Percentiles rank a stretch among this genome's conserved stretches.
These are phyloP conservation scores for Dysmachus trigonus DNA, from an alignment of 2,888 invertebrate genomes.

Conservation along the genomic window DNA sequence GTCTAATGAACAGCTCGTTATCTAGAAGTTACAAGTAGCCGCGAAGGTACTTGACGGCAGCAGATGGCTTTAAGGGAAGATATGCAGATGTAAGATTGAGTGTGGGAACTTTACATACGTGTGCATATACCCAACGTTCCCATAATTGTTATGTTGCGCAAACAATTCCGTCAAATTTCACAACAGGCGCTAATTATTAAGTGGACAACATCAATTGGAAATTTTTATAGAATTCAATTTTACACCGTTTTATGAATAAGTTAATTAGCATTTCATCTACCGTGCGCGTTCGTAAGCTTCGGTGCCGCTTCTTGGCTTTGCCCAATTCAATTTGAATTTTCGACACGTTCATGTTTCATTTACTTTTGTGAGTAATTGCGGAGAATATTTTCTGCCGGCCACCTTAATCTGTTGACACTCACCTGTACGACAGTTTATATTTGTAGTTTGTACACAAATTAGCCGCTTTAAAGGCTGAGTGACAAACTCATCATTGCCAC, in stretches of 20 bases:
- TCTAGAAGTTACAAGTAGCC: slow-evolving; percentile 12
- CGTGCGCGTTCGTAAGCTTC: background rate
- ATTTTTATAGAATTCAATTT: slow-evolving; percentile 32
- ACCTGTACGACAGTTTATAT: background rate
- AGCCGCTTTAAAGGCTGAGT: background rate
- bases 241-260: slow-evolving; percentile 31
- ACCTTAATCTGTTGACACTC: slow-evolving; percentile 1
- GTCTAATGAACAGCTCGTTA: background rate
- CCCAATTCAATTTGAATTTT: slow-evolving; percentile 22
- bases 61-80: background rate
- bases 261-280: slow-evolving; percentile 24
- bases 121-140: background rate
- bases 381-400: background rate
- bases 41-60: background rate
- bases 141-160: slow-evolving; percentile 4
- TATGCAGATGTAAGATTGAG: background rate
- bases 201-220: slow-evolving; percentile 24
- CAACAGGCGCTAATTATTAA: slow-evolving; percentile 27
- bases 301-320: background rate
- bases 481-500: background rate
- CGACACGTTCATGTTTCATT: slow-evolving; percentile 20
- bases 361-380: slow-evolving; percentile 20
- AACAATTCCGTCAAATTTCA: slow-evolving; percentile 22
- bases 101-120: background rate
- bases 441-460: background rate